A percentile compares a stretch with the other conserved stretches of the same genome.
Conservation (phyloP, 1,140 invertebrate genomes). For the Oryctes rhinoceros region DNA sequence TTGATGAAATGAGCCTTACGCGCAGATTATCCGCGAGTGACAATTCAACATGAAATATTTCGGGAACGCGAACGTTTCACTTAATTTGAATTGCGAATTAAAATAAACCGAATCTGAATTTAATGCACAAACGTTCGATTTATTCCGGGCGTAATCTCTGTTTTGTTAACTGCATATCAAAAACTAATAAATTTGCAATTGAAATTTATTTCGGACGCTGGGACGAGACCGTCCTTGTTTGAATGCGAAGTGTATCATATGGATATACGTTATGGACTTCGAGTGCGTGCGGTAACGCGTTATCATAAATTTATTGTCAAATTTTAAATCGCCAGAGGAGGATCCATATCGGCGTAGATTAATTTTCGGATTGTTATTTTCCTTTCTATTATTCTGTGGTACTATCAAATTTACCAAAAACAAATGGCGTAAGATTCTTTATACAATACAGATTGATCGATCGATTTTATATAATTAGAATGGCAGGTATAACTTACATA, state of each 20-base stretch:
- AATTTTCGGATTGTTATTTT: neutral
- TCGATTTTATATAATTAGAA: no score
- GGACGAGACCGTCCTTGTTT: neutral
- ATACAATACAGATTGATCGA: no score
- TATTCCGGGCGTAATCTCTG: neutral
- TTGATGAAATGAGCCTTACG: constrained; percentile 9
- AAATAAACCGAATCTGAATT: neutral
- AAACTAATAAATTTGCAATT: neutral
- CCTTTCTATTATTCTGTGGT: neutral
- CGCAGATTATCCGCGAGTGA: neutral
- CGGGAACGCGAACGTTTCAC: neutral
- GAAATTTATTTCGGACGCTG: neutral
- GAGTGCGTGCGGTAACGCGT: neutral
- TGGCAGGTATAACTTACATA: no score
- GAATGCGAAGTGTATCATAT: neutral
- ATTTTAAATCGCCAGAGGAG: neutral
- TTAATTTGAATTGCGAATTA: constrained; percentile 4
- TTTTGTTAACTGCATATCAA: constrained; percentile 2
- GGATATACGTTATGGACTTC: neutral
- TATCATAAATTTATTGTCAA: neutral
- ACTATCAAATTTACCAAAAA: neutral
- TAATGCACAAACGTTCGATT: neutral
- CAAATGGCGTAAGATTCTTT: neutral
- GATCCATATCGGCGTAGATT: neutral
- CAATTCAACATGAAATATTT: constrained; percentile 16